These are phyloP conservation scores for Stictonetta naevosa DNA, from an alignment of 2,113 vertebrate species.

Conservation along the genomic window DNA sequence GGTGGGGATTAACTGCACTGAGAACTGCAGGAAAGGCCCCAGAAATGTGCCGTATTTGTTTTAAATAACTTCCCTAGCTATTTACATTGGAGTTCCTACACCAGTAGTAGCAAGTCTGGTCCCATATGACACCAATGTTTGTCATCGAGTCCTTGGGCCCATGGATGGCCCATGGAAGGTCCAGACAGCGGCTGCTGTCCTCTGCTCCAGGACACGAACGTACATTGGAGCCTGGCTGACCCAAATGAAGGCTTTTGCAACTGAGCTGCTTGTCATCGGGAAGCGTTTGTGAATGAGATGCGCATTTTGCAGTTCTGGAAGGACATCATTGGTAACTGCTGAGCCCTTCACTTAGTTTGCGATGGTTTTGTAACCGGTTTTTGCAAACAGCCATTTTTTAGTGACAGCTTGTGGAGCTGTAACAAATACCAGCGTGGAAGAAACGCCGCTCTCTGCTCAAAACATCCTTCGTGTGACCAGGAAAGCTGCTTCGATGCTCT, in stretches of 20 bases:
- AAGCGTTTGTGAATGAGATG: background rate
- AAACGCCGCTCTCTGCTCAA: background rate
- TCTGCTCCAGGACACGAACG: background rate
- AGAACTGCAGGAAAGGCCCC: background rate
- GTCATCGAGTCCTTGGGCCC: background rate
- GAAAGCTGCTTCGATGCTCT: background rate
- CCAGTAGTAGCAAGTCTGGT: background rate
- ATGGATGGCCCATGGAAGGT: background rate
- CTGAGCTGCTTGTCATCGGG: background rate
- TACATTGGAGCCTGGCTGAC: background rate
- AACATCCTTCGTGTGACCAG: background rate
- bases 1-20: background rate
- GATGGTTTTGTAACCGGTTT: background rate
- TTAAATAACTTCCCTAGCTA: background rate
- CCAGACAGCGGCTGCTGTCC: rapidly evolving
- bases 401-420: background rate
- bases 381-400: background rate
- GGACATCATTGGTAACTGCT: rapidly evolving
- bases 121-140: rapidly evolving
- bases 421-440: background rate
- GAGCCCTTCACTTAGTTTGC: background rate
- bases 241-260: background rate
- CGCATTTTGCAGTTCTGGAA: background rate
- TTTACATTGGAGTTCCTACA: background rate
- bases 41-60: background rate